phyloP scores from a whole-genome alignment of 2,113 vertebrate genomes.

The Rhinoptilus africanus region DNA sequence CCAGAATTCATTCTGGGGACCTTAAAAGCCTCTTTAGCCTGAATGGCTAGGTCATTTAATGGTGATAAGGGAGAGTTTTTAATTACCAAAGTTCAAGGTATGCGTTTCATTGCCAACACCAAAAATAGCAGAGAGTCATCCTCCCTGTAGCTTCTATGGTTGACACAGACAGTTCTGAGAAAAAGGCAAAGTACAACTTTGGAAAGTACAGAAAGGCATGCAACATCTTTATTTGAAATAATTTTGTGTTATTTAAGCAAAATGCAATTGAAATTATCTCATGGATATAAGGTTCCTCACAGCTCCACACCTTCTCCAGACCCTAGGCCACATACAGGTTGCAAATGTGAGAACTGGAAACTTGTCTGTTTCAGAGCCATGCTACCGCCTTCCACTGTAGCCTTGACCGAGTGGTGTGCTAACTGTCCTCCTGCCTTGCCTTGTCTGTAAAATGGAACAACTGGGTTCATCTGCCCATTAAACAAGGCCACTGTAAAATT shows the following conservation, averaged over 20 bases:
- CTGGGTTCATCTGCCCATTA: not conserved
- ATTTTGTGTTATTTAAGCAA: not conserved
- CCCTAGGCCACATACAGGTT: not conserved
- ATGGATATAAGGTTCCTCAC: not conserved
- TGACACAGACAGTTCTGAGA: not conserved
- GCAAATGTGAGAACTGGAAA: not conserved
- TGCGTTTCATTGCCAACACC: not conserved
- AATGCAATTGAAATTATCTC: not conserved
- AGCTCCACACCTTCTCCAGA: not conserved
- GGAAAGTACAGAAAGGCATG: not conserved
- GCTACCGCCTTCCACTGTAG: not conserved
- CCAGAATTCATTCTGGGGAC: not conserved
- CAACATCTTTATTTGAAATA: not conserved
- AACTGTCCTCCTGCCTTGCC: not conserved
- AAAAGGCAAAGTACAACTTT: not conserved
- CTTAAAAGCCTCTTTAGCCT: not conserved
- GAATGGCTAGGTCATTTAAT: not conserved
- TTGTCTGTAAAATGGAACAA: not conserved
- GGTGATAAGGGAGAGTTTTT: not conserved
- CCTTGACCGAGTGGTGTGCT: not conserved
- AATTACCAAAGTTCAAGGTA: not conserved
- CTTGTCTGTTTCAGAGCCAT: not conserved
- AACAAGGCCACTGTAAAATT: not conserved
- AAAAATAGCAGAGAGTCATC: not conserved
- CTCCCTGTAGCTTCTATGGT: not conserved